A percentile compares a stretch with the other conserved stretches of the same genome.
phyloP scores from a whole-genome alignment of 2,888 invertebrate species.

The Cybosia mesomella region DNA sequence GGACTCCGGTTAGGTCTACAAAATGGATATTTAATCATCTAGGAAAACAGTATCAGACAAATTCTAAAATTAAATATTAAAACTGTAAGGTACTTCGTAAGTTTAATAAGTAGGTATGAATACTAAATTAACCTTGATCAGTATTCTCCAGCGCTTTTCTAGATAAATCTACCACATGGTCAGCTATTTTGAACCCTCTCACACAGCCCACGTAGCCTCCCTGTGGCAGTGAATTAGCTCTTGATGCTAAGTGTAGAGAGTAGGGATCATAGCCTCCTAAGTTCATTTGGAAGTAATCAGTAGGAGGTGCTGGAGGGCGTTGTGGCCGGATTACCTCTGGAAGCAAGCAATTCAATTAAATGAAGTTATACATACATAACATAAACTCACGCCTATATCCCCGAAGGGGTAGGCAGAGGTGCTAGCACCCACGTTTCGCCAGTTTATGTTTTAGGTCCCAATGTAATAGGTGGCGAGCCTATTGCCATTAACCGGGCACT shows the following conservation, averaged over 20 bases:
- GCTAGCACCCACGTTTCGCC: too few relatives aligned
- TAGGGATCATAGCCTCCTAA: slow-evolving; percentile 94
- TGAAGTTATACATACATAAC: background rate
- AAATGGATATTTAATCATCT: too few relatives aligned
- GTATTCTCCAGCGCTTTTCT: slow-evolving; percentile 90
- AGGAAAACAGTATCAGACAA: background rate
- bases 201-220: slow-evolving; percentile 95
- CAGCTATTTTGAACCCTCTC: slow-evolving; percentile 94
- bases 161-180: slow-evolving; percentile 92
- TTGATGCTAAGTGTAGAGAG: slow-evolving; percentile 86
- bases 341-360: slow-evolving; percentile 31
- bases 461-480: too few relatives aligned
- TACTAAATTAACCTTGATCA: slow-evolving; percentile 87
- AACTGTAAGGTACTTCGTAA: too few relatives aligned
- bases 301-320: slow-evolving; percentile 95
- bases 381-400: too few relatives aligned
- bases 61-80: too few relatives aligned
- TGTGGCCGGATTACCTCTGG: slow-evolving; percentile 95
- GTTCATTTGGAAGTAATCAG: slow-evolving; percentile 95
- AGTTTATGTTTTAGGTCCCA: too few relatives aligned
- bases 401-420: too few relatives aligned
- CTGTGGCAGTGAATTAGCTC: slow-evolving; percentile 78
- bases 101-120: background rate
- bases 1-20: slow-evolving; percentile 89
- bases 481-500: too few relatives aligned